These are phyloP conservation scores for Nicator chloris DNA, from an alignment of 2,113 vertebrate genomes.

Conservation along the genomic window DNA sequence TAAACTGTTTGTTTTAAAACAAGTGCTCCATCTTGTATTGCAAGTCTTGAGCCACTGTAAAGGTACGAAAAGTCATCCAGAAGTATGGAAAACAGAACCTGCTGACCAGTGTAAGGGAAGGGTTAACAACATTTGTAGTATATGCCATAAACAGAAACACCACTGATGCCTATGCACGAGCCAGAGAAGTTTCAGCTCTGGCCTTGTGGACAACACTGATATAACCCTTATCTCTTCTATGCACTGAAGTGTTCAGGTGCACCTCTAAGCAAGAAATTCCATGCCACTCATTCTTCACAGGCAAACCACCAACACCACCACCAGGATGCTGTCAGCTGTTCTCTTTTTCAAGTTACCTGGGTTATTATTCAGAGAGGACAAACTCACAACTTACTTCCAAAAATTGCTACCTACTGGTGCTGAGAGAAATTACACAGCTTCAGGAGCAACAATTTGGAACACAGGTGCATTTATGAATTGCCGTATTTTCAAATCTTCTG, in stretches of 20 bases:
- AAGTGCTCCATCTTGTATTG: background rate
- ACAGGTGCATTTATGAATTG: background rate
- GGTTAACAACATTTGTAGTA: background rate
- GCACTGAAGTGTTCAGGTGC: background rate
- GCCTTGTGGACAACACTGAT: background rate
- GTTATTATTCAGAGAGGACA: background rate
- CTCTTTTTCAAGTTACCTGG: background rate
- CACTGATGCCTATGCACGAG: background rate
- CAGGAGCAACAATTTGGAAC: background rate
- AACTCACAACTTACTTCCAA: background rate
- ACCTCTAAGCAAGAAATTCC: background rate
- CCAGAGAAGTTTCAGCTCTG: background rate
- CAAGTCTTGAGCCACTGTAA: background rate
- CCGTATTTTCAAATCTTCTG: background rate
- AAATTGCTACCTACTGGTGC: background rate
- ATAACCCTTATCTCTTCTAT: background rate
- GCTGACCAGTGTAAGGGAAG: background rate
- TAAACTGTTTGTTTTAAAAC: background rate
- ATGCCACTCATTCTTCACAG: background rate
- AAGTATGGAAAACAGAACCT: background rate
- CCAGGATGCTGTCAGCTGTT: background rate
- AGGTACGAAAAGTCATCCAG: background rate
- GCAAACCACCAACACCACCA: background rate
- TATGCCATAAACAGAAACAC: background rate
- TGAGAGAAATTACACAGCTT: background rate